Percentiles rank a stretch among this genome's conserved stretches.
phyloP scores from a whole-genome alignment of 1,140 invertebrate genomes.

The Carposina sasakii region DNA sequence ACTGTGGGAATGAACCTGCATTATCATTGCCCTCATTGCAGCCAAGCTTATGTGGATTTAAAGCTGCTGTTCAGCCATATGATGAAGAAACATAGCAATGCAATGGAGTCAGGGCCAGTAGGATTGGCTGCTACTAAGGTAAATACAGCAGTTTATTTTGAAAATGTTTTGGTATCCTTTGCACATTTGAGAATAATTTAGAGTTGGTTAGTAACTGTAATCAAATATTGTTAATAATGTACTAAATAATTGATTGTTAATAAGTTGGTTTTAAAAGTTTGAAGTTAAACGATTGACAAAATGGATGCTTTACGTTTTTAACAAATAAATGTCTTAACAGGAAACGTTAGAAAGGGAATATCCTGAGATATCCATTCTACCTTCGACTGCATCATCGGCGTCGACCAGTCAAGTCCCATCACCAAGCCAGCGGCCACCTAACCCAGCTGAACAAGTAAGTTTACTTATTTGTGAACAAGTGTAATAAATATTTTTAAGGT shows the following conservation, averaged over 20 bases:
- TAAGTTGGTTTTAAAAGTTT: too few species aligned
- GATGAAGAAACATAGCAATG: slow-evolving; percentile 63
- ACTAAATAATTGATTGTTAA: too few species aligned
- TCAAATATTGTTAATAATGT: too few species aligned
- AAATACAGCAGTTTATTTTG: not conserved
- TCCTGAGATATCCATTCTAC: slow-evolving; percentile 69
- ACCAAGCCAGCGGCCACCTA: slow-evolving; percentile 52
- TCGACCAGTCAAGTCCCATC: slow-evolving; percentile 50
- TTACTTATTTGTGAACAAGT: too few species aligned
- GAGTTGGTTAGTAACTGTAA: too few species aligned
- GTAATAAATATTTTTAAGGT: too few species aligned
- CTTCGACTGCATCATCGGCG: slow-evolving; percentile 63
- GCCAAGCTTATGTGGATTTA: slow-evolving; percentile 59
- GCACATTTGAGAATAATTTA: too few species aligned
- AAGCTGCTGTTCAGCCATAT: slow-evolving; percentile 62
- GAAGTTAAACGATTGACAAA: too few species aligned
- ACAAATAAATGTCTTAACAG: slow-evolving; percentile 39
- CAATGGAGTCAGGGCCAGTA: slow-evolving; percentile 51
- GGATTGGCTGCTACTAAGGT: slow-evolving; percentile 69
- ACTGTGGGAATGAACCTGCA: slow-evolving; percentile 60
- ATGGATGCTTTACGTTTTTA: not conserved
- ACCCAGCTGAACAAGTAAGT: slow-evolving; percentile 61
- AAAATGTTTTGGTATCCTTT: not conserved
- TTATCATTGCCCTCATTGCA: slow-evolving; percentile 62
- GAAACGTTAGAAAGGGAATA: slow-evolving; percentile 71